These are phyloP conservation scores for Torymus aiolomorphi DNA, from an alignment of 2,888 invertebrate species.

Conservation along the genomic window DNA sequence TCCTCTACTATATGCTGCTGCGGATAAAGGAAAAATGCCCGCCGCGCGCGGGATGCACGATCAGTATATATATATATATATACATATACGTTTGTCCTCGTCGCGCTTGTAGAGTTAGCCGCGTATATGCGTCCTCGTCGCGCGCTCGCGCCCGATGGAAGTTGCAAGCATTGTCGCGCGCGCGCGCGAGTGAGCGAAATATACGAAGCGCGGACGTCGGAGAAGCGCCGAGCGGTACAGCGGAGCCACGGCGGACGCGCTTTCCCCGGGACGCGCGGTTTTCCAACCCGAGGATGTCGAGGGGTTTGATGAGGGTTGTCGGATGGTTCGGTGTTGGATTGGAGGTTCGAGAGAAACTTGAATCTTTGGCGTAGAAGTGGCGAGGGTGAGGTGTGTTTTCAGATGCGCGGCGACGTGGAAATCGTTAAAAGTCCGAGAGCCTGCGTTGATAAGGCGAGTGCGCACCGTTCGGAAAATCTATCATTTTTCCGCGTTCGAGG, in stretches of 20 bases:
- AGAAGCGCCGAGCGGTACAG: conserved; percentile 31
- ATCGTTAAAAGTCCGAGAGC: background rate
- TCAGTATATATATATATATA: background rate
- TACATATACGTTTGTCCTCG: background rate
- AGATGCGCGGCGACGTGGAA: no score
- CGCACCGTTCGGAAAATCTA: conserved; percentile 8
- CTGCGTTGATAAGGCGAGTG: background rate
- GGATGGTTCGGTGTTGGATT: no score
- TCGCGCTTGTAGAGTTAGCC: background rate
- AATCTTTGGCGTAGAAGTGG: no score
- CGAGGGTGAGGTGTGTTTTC: no score
- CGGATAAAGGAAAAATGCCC: background rate
- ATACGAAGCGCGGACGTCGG: conserved; percentile 37
- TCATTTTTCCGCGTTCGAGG: background rate
- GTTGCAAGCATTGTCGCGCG: background rate
- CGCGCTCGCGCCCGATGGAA: background rate
- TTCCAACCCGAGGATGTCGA: background rate
- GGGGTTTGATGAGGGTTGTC: no score
- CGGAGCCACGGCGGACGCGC: conserved; percentile 22
- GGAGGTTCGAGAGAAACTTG: no score
- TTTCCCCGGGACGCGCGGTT: conserved; percentile 27
- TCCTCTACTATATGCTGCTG: background rate
- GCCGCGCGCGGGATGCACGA: background rate
- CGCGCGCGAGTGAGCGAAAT: background rate
- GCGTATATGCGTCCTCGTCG: background rate